Conservation (phyloP, 2,113 vertebrate species). For the Cryptotis parvus region DNA sequence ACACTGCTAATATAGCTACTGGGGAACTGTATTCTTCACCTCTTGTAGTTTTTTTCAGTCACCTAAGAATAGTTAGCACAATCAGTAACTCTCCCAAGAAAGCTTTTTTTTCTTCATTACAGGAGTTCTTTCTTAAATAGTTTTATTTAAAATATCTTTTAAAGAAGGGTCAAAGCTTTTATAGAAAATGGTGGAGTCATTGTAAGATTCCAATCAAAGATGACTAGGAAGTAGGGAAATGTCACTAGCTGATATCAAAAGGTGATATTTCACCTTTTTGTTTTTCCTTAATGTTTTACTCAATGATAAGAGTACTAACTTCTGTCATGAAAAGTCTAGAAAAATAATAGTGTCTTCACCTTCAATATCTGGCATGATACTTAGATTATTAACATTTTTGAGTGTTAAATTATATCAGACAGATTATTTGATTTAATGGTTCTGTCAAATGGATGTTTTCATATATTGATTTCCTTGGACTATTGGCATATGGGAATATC, state of each 20-base stretch:
- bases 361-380: not conserved
- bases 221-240: not conserved
- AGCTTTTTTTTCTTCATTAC: not conserved
- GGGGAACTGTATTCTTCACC: not conserved
- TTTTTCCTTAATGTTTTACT: not conserved
- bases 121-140: not conserved
- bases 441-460: not conserved
- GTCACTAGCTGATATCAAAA: not conserved
- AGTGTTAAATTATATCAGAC: not conserved
- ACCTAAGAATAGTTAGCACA: not conserved
- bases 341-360: not conserved
- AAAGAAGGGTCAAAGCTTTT: not conserved
- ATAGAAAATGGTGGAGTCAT: not conserved
- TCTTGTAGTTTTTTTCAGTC: not conserved
- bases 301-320: not conserved
- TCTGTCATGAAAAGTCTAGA: constrained; percentile 18
- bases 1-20: not conserved
- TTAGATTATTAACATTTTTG: constrained; percentile 25
- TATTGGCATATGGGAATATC: not conserved
- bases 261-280: too few species aligned
- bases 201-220: not conserved
- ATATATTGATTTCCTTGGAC: not conserved
- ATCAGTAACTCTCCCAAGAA: not conserved
- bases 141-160: not conserved
- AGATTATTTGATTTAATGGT: not conserved